A percentile compares a stretch with the other conserved stretches of the same genome.
Conservation (phyloP, 2,888 invertebrate genomes). For the Pteria penguin region DNA sequence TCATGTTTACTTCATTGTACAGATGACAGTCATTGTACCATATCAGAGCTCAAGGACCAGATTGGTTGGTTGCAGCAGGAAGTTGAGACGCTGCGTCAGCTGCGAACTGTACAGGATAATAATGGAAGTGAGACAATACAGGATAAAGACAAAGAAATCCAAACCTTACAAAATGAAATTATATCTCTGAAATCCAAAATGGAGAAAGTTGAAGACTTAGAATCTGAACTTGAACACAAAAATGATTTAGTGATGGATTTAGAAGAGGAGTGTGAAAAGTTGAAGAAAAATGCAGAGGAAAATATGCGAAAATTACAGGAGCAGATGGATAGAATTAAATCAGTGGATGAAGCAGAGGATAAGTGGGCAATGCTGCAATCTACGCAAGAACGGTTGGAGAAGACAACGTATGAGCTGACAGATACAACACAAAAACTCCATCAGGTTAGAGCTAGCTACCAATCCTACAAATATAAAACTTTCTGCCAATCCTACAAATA, state of each 20-base stretch:
- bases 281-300: conserved; percentile 7
- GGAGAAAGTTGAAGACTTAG: conserved; percentile 10
- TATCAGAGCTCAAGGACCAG: conserved; percentile 1
- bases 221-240: conserved; percentile 11
- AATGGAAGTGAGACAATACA: not conserved
- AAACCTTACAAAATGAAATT: conserved; percentile 33
- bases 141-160: conserved; percentile 31
- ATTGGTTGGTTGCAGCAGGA: conserved; percentile 27
- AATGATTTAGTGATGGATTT: conserved; percentile 16
- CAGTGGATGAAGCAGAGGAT: conserved; percentile 32
- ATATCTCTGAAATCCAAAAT: not conserved
- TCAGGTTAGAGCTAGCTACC: no score
- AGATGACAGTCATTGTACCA: not conserved
- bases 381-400: conserved; percentile 59
- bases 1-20: no score
- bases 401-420: conserved; percentile 57
- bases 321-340: conserved; percentile 8
- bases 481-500: no score
- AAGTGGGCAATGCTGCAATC: conserved; percentile 50
- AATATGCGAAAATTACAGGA: not conserved
- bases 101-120: conserved; percentile 18
- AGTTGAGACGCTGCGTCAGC: conserved; percentile 15
- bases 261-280: conserved; percentile 19
- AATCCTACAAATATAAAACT: no score
- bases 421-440: conserved; percentile 50